A percentile compares a stretch with the other conserved stretches of the same genome.
Evolutionary conservation across 2,113 vertebrate species (phyloP).

Genomic region (Engystomops pustulosus): DNA sequence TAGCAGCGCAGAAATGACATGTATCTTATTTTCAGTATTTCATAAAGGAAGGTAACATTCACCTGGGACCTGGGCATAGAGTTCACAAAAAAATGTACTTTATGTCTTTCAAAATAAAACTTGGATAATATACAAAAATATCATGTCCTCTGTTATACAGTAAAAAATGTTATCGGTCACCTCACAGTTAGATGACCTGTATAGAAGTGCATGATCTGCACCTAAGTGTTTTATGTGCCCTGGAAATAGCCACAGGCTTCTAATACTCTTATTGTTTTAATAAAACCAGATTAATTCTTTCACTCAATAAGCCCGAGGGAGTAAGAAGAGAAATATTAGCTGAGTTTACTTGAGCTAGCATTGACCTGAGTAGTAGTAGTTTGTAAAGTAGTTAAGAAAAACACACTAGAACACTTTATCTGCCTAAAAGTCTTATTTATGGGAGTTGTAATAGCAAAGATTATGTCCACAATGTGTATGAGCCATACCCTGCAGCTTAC

Average conservation of each 20-base stretch:
- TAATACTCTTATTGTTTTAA: neutral
- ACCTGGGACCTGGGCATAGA: neutral
- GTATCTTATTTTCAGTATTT: neutral
- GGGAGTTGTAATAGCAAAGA: neutral
- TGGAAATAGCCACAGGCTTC: conserved; percentile 3
- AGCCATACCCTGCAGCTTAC: too few species aligned
- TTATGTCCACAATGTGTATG: neutral
- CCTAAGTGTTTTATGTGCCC: neutral
- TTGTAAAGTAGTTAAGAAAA: neutral
- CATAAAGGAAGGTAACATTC: neutral
- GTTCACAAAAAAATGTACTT: neutral
- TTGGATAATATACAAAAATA: neutral
- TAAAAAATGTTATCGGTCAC: conserved; percentile 9
- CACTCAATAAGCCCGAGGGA: neutral
- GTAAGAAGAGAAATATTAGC: neutral
- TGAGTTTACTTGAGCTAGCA: neutral
- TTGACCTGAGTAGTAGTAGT: neutral
- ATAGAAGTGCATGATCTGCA: conserved; percentile 5
- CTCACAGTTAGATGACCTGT: neutral
- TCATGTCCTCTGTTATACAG: neutral
- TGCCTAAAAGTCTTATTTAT: neutral
- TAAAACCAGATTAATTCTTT: neutral
- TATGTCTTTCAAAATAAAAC: neutral
- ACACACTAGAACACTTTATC: neutral
- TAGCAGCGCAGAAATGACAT: neutral